These are phyloP conservation scores for Petromus typicus DNA, from an alignment of 2,113 vertebrate genomes.

Conservation along the genomic window DNA sequence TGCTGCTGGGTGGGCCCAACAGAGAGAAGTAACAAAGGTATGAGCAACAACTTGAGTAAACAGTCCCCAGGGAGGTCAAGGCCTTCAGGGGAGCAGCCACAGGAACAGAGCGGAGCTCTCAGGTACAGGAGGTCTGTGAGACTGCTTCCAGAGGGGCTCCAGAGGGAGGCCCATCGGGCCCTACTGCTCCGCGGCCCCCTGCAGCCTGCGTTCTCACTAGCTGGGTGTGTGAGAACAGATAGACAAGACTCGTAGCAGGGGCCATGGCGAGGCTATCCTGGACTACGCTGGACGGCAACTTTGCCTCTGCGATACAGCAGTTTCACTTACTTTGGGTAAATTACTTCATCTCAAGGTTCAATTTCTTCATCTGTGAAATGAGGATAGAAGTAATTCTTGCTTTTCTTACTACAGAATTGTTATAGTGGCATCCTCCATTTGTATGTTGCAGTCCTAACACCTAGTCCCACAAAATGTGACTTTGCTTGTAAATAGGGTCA, in stretches of 20 bases:
- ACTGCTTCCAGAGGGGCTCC: neutral
- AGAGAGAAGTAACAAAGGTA: neutral
- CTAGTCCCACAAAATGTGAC: neutral
- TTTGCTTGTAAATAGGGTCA: neutral
- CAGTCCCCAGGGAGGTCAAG: neutral
- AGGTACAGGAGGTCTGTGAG: neutral
- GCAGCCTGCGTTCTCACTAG: neutral
- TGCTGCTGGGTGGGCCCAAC: neutral
- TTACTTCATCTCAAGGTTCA: neutral
- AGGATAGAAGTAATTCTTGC: neutral
- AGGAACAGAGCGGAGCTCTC: neutral
- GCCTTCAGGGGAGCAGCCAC: neutral
- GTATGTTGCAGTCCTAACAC: neutral
- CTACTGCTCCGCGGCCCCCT: neutral
- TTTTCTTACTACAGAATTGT: neutral
- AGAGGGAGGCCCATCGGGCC: neutral
- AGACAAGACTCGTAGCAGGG: neutral
- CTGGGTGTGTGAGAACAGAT: neutral
- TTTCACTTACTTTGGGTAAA: neutral
- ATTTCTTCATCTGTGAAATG: conserved; percentile 31
- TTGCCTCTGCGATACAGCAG: neutral
- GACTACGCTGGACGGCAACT: neutral
- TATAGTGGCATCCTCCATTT: neutral
- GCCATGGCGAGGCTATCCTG: neutral
- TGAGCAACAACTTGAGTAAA: neutral